Evolutionary conservation across 2,113 vertebrate species (phyloP), one percentile per base, ranked within the genome.

Genomic region (Clarias magur): DNA sequence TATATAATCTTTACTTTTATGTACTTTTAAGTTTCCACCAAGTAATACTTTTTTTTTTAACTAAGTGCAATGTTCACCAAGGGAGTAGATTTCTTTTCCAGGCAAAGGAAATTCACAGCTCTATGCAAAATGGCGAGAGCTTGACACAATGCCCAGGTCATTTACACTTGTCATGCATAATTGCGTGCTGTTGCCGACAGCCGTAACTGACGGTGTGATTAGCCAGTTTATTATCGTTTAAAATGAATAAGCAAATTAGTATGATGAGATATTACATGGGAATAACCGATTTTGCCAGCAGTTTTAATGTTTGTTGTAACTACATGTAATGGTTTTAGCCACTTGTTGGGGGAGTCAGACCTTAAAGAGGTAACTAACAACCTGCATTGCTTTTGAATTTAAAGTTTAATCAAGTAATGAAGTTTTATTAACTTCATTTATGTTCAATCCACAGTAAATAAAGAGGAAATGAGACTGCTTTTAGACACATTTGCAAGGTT

Each of bases 111-210:
- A 81, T 60, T 87, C 57, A 87, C 67, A 84, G 68, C 67, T 86
- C 34, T 15, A 42, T 84, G 80, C 78, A 76, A 84, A 85, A 84
- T 13, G 59, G 25, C 21, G 86, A 81, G 72, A 79, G 82, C 68
- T 60, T 87, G 80, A 62, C 73, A 73, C 48, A 65, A 75, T 53
- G 54, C 70, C 17, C 63, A 57, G 34, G 56, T 84, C 75, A 84
- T 89, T 89, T 83, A 67, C 48, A 80, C 83, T 86, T 63, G 3
- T 78, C 60, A 54, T 79, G 56, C 63, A 72, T 85, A 65, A 89
- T 80, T 75, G 81, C 57, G 48, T 63, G 53, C 76, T 17, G 1
- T 38, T 81, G 86, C 86, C 53, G 48, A 60, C 57, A 86, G 84
- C 54, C 54, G 80, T 30, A 38, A 75, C 73, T 75, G 84, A 86